Conservation (phyloP, 2,797 vertebrate genomes). For the Enteromius afrohamiltoni region DNA sequence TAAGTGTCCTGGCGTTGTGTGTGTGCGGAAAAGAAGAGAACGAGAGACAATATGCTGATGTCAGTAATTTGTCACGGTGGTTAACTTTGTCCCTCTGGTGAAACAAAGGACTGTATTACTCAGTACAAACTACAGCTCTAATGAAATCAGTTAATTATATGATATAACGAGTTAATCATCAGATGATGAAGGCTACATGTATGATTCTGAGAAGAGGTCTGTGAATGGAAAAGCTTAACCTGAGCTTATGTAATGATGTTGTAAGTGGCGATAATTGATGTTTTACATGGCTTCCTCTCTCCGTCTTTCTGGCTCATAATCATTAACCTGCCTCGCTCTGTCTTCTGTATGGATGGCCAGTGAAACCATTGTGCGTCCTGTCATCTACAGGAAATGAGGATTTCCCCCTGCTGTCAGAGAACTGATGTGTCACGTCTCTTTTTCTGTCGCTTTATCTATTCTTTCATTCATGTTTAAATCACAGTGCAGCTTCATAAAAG, state of each 20-base stretch:
- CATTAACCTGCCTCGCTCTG: slow-evolving; percentile 82
- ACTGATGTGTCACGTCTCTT: slow-evolving; percentile 69
- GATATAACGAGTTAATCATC: slow-evolving; percentile 46
- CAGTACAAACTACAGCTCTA: slow-evolving; percentile 23
- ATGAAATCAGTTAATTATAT: slow-evolving; percentile 35
- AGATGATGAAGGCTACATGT: slow-evolving; percentile 77
- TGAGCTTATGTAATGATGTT: slow-evolving; percentile 69
- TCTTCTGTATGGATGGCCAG: slow-evolving; percentile 75
- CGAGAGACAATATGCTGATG: slow-evolving; percentile 39
- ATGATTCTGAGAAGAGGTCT: slow-evolving; percentile 19
- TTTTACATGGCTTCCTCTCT: slow-evolving; percentile 40
- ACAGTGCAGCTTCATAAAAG: background rate
- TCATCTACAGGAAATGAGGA: slow-evolving; percentile 84
- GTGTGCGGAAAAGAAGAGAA: background rate
- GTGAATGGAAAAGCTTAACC: slow-evolving; percentile 65
- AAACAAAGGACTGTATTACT: slow-evolving; percentile 35
- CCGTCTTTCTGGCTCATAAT: slow-evolving; percentile 69
- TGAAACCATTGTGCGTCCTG: slow-evolving; percentile 78
- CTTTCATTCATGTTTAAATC: slow-evolving; percentile 18
- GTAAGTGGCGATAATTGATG: slow-evolving; percentile 74
- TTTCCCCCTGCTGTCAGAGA: slow-evolving; percentile 79
- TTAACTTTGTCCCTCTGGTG: slow-evolving; percentile 28
- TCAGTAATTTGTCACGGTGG: slow-evolving; percentile 19
- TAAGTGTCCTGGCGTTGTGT: background rate
- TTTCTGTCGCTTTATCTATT: background rate